Base-by-base conservation (phyloP, 2,888 invertebrate genomes). In the Drosophila multiciliata region DNA sequence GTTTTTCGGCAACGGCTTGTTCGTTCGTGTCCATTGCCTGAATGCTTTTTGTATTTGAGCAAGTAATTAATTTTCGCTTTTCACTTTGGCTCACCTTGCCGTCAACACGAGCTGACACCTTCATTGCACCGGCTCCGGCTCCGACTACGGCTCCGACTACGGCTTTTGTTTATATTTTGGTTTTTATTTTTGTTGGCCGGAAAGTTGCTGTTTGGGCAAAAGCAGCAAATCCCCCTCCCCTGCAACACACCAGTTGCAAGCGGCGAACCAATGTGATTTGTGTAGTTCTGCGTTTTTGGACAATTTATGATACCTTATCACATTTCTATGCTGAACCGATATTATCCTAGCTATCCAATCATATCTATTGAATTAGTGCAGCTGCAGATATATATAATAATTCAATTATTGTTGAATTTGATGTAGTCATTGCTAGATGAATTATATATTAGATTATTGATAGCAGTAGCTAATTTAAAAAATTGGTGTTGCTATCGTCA, bases 11-110 rank as follows among this genome's bases (percentile, higher is more conserved):
- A 15, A 48, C 36, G 26, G 53, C 65, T 42, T 50, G 52, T 29
- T 40, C 62, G 40, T 40, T 23, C 26, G 49, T 49, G 50, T 48
- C 68, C 58, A 35, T 58, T 53, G 57, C 38, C 45, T 38, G 45
- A 35, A 77, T 72, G 68, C 55, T 69, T 55, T 74, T 66, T 63
- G 67, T 64, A 57, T 65, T 71, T 70, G 54, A 68, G 55, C 69
- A 74, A 78, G 83, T 82, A 83, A 83, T 83, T 85, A 83, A 85
- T 83, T 83, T 85, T 72, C 83, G 78, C 83, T 78, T 80, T 78
- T 73, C 74, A 74, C 68, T 58, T 64, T 58, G 66, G 66, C 80
- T 80, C 63, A 80, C 70, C 75, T 75, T 63, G 73, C 65, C 74
- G 62, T 54, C 45, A 60, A 68, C 65, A 40, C 45, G 9, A 48